Base-by-base conservation (phyloP, 1,140 invertebrate species). In the Streblospio benedicti region DNA sequence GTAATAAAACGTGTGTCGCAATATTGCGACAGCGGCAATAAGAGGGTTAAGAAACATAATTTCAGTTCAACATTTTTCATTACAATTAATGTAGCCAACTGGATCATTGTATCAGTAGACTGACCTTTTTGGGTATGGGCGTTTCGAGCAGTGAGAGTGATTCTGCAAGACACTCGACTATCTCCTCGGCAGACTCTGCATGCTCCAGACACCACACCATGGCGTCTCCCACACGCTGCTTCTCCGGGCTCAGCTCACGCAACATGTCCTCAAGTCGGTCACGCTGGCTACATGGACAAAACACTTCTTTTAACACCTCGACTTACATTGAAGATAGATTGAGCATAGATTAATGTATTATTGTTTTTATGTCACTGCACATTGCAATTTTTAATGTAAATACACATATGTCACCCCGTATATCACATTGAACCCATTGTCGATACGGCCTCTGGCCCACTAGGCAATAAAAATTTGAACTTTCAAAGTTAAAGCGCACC, bases 191-290 rank as follows among this genome's bases (percentile, higher is more conserved):
- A 49, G 93, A 91, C 78, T 97, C 94, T 23, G 93, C 91, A 80
- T 99, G 95, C 72, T 99, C 94, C 58, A 99, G 89, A 78, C 94
- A 98, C 83, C 95, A 99, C 25, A 97, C 87, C 96, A 99, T 99
- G 0, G 87, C 87, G 76, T 97, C 75, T 5, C 71, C 77, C 30
- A 79, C 66, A 76, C 87, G 89, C 53, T 83, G 77, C 65, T 90
- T 82, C 73, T 96, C 89, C 0, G 93, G 91, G 0, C 86, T 87
- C 65, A 99, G 83, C 60, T 87, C 85, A 38, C 93, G 82, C 33
- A 99, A 83, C 65, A 97, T 81, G 75, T 94, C 88, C 80, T 98
- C 93, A 33, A 99, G 80, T 20, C 93, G 82, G 73, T 96, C 91
- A 67, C 92, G 82, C 81, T 97, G 91, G 50, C 88, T 75, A 60